Conservation (phyloP, 1,140 invertebrate species). For the Copidosoma floridanum region DNA sequence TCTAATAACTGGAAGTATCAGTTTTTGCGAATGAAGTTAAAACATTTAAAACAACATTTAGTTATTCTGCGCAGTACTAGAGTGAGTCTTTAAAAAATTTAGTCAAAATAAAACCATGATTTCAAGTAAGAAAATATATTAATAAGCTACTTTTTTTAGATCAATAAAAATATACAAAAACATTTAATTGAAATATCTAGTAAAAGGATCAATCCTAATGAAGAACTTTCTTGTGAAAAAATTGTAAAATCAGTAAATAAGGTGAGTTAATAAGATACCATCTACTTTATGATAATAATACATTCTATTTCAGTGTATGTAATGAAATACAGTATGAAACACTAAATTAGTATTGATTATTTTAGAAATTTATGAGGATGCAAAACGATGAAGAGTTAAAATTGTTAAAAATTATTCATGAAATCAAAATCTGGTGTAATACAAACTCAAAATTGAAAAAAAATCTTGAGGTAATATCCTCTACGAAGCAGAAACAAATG, state of each 20-base stretch:
- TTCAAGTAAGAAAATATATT: neutral
- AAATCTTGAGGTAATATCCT: neutral
- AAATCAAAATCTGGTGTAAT: constrained; percentile 24
- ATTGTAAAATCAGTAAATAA: constrained; percentile 24
- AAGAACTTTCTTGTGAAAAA: constrained; percentile 19
- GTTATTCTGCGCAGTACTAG: constrained; percentile 59
- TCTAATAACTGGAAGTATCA: constrained; percentile 64
- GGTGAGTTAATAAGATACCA: constrained; percentile 6
- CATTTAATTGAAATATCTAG: constrained; percentile 47
- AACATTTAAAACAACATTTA: constrained; percentile 60
- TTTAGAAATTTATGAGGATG: constrained; percentile 21
- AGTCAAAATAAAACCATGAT: no score
- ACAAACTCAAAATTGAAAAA: constrained; percentile 14
- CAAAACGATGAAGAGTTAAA: constrained; percentile 1
- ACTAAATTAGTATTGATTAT: neutral
- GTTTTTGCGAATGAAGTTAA: constrained; percentile 60
- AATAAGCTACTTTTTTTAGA: constrained; percentile 26
- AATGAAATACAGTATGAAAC: no score
- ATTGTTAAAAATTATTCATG: neutral
- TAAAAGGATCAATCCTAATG: constrained; percentile 8
- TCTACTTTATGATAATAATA: no score
- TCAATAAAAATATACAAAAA: constrained; percentile 62
- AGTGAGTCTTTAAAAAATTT: constrained; percentile 42
- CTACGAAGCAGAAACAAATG: constrained; percentile 1
- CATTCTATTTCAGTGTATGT: no score